Evolutionary conservation across 2,797 vertebrate species (phyloP).

Genomic region (Serranus cabrilla): DNA sequence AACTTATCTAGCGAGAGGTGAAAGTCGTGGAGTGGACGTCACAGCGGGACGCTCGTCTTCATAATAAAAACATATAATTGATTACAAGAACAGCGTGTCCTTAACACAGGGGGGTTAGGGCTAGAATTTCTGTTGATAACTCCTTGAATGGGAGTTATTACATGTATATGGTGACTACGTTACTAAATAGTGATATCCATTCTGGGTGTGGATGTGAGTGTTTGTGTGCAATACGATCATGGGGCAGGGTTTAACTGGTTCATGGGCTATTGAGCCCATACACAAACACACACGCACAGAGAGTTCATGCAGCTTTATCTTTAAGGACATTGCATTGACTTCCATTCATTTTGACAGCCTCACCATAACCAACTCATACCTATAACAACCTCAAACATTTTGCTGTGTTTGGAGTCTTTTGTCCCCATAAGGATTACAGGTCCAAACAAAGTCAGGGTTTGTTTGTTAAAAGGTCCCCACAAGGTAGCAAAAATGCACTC

Average conservation of each 20-base stretch:
- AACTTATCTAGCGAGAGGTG: slow-evolving; percentile 24
- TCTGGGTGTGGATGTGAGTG: slow-evolving; percentile 16
- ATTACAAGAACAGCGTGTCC: neutral
- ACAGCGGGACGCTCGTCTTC: slow-evolving; percentile 11
- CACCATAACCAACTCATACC: no score
- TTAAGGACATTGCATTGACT: no score
- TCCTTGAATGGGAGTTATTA: neutral
- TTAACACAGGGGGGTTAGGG: neutral
- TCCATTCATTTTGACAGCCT: no score
- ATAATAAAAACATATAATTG: neutral
- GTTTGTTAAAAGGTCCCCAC: no score
- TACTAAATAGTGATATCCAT: neutral
- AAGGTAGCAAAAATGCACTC: neutral
- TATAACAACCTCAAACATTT: no score
- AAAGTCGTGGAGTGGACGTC: slow-evolving; percentile 48
- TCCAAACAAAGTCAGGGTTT: no score
- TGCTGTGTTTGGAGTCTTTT: no score
- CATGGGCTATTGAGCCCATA: slow-evolving; percentile 42
- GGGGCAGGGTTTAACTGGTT: slow-evolving; percentile 51
- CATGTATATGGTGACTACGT: neutral
- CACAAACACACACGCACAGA: slow-evolving; percentile 21
- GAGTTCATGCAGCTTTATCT: no score
- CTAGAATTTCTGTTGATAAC: neutral
- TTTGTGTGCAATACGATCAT: slow-evolving; percentile 32
- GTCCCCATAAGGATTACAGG: no score